Base-by-base conservation (phyloP, 2,888 invertebrate species). In the Amphipoea oculea region DNA sequence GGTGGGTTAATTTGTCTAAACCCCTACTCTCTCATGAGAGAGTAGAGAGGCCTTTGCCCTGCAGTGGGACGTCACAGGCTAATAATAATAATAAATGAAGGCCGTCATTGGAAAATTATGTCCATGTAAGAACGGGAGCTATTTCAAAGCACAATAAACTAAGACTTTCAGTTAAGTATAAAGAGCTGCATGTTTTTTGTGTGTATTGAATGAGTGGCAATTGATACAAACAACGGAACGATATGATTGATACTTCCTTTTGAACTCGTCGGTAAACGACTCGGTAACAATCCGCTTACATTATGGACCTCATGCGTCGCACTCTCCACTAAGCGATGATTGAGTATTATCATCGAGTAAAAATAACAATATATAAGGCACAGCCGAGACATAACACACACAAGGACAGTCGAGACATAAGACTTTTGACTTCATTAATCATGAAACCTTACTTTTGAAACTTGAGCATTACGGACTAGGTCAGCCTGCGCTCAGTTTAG, bases 191-290 rank as follows among this genome's bases (percentile, higher is more conserved):
- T 68, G 17, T 42, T 60, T 63, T 36, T 57, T 73, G 57, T 54
- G 42, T 83, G 83, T 71, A 86, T 66, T 57, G 36, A 76, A 65
- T 63, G 17, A 62, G 57, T 23, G 36, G 36, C 66, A 78, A 85
- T 73, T 72, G 76, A 74, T 76, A 76, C 76, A 76, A 79, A 72
- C 71, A 85, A 82, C 45, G 63, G 63, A 63, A 60, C n/a, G 23
- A 72, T 79, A 60, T 73, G 68, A 85, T 80, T 86, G 75, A 75
- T 65, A 73, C 83, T 67, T 85, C 86, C 86, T 86, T 62, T 63
- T 54, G 67, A 71, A 45, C 73, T 79, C 54, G 68, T 60, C 70
- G 45, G 40, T 76, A 68, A 73, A 73, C 60, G 63, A 70, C 42
- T 63, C 70, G 48, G 12, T 75, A 73, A 67, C 51, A 67, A 23